Evolutionary conservation across 1,140 invertebrate genomes (phyloP), one percentile per base, ranked within the genome.

Genomic region (Psix sp.): DNA sequence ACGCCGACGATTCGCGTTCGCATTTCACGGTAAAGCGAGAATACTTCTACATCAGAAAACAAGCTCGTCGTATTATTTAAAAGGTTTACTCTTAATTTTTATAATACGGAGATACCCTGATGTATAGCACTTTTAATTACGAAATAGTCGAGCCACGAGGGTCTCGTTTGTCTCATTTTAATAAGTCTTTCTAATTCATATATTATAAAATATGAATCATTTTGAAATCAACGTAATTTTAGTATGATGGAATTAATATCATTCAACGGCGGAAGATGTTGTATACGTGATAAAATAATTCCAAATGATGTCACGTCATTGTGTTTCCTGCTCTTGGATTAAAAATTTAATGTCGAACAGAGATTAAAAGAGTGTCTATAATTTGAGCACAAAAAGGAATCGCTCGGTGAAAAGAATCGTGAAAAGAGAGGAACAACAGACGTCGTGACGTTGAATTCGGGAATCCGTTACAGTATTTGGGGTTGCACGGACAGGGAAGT

Each of bases 401-500:
- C 21, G 39, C 52, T 67, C 16, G 14, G 29, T 45, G 42, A 43
- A 49, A 31, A 70, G 59, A 33, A 21, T 48, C n/a, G 16, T 38
- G 24, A 45, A 67, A 54, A 21, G 7, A 57, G 45, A 63, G 56
- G 48, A 72, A 65, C 26, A 74, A 54, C 33, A 54, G 54, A 62
- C 73, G 54, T 29, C 62, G 54, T 66, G 71, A 74, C 67, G 77
- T 79, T 80, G 74, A 78, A 74, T 78, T 78, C 59, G 76, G 74
- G 66, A 74, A 73, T 81, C 70, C 74, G 77, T 74, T 54, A 65
- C 42, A 29, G 42, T 60, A 66, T 77, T 74, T 70, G 66, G 57
- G 66, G 67, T 71, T 59, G 67, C 57, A 57, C 71, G 82, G 82
- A 83, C 81, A 85, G 82, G 80, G 75, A 81, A 84, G 84, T 86